Base-by-base conservation (phyloP, 2,888 invertebrate genomes). In the Drosophila mettleri region DNA sequence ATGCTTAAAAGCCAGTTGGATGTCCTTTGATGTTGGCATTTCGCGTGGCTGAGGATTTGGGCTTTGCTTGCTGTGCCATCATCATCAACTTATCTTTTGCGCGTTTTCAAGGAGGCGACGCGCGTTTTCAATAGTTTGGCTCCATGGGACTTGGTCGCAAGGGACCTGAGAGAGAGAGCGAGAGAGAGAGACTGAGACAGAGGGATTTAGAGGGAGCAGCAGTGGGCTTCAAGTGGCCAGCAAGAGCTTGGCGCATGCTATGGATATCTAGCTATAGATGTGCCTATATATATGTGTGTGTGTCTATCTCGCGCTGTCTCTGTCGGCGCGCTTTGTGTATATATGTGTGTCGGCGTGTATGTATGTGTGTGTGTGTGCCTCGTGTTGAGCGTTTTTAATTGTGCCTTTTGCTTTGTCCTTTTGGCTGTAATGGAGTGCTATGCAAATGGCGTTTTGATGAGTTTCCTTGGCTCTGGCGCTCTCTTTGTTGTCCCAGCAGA, bases 391-490 rank as follows among this genome's bases (percentile, higher is more conserved):
- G 77, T 79, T 89, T 89, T 86, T 78, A 89, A 86, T 89, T 89
- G 81, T 80, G 78, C 89, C 88, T 73, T 88, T 77, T 80, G 54
- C 85, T 90, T 85, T 90, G 84, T 89, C 84, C 89, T 82, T 88
- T 90, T 90, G 65, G 81, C 72, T 74, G 78, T 86, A 88, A 90
- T 89, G 80, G 85, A 87, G 80, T 87, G 89, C 86, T 80, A 88
- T 90, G 90, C 85, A 89, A 90, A 90, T 90, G 89, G 84, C 80
- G 88, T 88, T 88, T 87, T 89, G 70, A 80, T 85, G 70, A 83
- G 80, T 90, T 82, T 80, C 88, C 80, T 82, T 86, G 72, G 75
- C 83, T 78, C 65, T 64, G 72, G 70, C 74, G 82, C 78, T 81
- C 77, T 78, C 84, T 83, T 81, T 79, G 77, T 87, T 69, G 82